These are phyloP conservation scores for Neodiprion pinetum DNA, from an alignment of 1,140 invertebrate species.

Conservation along the genomic window DNA sequence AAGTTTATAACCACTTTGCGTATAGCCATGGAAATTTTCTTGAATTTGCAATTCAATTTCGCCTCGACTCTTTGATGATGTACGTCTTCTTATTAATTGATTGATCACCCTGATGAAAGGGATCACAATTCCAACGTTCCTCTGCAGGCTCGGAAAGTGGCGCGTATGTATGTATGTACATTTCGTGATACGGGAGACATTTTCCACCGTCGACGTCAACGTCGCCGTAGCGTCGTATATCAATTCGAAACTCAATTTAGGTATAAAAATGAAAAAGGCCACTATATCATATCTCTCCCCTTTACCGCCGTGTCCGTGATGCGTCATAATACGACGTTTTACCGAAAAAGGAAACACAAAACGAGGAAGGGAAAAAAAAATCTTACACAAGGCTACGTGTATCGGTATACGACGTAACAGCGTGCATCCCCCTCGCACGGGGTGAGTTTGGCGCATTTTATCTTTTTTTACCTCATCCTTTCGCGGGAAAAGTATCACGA, in stretches of 20 bases:
- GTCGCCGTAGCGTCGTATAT: background rate
- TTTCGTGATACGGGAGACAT: too few species aligned
- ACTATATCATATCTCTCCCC: background rate
- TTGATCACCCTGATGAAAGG: background rate
- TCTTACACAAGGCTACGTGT: background rate
- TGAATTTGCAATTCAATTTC: too few species aligned
- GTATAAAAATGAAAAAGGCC: background rate
- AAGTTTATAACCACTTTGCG: too few species aligned
- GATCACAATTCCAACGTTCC: background rate
- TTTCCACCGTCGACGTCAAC: too few species aligned
- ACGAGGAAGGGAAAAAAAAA: background rate
- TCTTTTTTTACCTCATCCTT: background rate
- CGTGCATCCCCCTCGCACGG: background rate
- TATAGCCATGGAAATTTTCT: too few species aligned
- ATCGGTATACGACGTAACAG: background rate
- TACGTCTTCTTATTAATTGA: background rate
- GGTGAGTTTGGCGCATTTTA: background rate
- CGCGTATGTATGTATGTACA: too few species aligned
- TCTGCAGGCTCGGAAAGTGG: too few species aligned
- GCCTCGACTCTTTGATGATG: too few species aligned
- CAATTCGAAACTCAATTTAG: conserved; percentile 2
- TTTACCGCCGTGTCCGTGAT: background rate
- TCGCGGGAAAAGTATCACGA: background rate
- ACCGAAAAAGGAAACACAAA: background rate
- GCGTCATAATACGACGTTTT: conserved; percentile 7